Base-by-base conservation (phyloP, 1,140 invertebrate genomes). In the Gerris buenoi region DNA sequence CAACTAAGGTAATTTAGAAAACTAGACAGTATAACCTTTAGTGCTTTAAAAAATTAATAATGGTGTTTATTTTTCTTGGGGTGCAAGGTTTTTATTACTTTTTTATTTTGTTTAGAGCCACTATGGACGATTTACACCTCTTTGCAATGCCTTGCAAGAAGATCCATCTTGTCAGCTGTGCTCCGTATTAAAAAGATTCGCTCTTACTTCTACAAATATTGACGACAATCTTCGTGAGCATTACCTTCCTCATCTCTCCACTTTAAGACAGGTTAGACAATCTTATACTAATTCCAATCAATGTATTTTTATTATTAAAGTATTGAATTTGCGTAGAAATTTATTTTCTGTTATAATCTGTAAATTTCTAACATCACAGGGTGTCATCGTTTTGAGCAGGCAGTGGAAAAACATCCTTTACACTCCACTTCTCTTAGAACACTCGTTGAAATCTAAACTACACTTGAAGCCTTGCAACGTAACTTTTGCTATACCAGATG, bases 361-460 rank as follows among this genome's bases (percentile, higher is more conserved):
- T n/a, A n/a, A n/a, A n/a, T n/a, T n/a, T n/a, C n/a, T n/a, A n/a
- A n/a, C n/a, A n/a, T n/a, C n/a, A 29, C 70, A 92, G 85, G 92
- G 91, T n/a, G 86, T 95, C 23, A 87, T 95, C 74, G 91, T 93
- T 60, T 76, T 97, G 23, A 95, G 91, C 73, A 83, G 94, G 1
- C 93, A 97, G 75, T 98, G 95, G 95, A 97, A 97, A 78, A 96
- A 95, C 76, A 89, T 93, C 2, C 78, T 98, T 1, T 96, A 97
- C 74, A 96, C 95, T 71, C 95, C 95, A 0, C 80, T 95, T 62
- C 79, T 96, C 33, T 81, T 94, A 64, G 91, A 96, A 72, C 89
- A 93, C 74, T 92, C 91, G 75, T 89, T 91, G 73, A 93, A 93
- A 80, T 87, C 84, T 64, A 87, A 91, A 75, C 75, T 79, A 56